Evolutionary conservation across 2,797 vertebrate genomes (phyloP).

Genomic region (Ibycter americanus): DNA sequence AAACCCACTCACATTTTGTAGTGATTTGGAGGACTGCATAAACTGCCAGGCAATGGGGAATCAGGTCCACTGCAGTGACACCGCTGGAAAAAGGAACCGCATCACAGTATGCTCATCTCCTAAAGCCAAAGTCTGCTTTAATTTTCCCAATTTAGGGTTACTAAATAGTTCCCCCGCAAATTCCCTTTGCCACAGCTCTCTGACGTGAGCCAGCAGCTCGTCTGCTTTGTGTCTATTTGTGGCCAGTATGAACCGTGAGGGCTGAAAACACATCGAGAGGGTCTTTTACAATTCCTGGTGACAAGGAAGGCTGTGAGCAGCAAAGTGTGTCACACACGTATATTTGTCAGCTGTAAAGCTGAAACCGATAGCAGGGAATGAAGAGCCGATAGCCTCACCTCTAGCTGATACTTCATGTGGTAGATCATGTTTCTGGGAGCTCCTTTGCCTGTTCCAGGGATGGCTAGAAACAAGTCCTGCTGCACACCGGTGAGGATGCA

Average conservation of each 20-base stretch:
- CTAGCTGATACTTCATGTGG: not conserved
- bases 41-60: not conserved
- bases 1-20: not conserved
- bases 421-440: not conserved
- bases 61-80: not conserved
- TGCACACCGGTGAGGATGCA: not conserved
- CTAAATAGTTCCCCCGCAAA: accelerated
- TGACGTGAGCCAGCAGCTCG: not conserved
- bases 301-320: not conserved
- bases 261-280: not conserved
- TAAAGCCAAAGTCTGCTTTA: not conserved
- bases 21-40: not conserved
- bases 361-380: not conserved
- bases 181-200: not conserved
- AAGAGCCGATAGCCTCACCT: not conserved
- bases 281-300: constrained; percentile 1
- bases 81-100: not conserved
- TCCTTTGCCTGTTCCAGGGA: not conserved
- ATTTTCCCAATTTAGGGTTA: not conserved
- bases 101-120: not conserved
- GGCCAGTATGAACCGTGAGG: not conserved
- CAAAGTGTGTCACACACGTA: not conserved
- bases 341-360: not conserved
- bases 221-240: constrained; percentile 7
- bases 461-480: not conserved